phyloP scores from a whole-genome alignment of 1,140 invertebrate species.

The Dolichoris vasculosae region DNA sequence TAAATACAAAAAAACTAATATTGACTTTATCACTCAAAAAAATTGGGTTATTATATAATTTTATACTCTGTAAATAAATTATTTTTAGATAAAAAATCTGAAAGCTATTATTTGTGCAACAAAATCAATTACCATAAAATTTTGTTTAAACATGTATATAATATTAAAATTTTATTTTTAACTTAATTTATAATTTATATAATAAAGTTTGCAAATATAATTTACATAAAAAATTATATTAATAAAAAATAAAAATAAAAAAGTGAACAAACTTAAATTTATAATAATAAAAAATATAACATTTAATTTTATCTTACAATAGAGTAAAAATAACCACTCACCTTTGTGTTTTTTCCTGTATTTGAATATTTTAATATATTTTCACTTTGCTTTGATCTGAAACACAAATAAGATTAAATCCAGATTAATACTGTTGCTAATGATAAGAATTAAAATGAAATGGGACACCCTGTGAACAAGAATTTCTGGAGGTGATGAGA shows the following conservation, averaged over 20 bases:
- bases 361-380: slow-evolving; percentile 47
- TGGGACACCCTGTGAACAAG: slow-evolving; percentile 49
- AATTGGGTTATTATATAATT: background rate
- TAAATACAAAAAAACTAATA: too few relatives aligned
- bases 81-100: background rate
- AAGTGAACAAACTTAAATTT: background rate
- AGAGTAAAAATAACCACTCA: slow-evolving; percentile 46
- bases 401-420: slow-evolving; percentile 56
- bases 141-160: background rate
- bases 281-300: background rate
- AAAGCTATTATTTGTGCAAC: background rate
- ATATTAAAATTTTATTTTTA: background rate
- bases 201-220: background rate
- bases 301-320: slow-evolving; percentile 8
- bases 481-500: slow-evolving; percentile 66
- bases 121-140: background rate
- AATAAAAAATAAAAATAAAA: background rate
- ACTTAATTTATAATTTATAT: slow-evolving; percentile 10
- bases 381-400: slow-evolving; percentile 57
- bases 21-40: background rate
- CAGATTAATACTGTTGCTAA: slow-evolving; percentile 16
- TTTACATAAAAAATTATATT: background rate
- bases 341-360: slow-evolving; percentile 56
- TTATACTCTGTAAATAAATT: background rate
- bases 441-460: slow-evolving; percentile 36